Evolutionary conservation across 2,797 vertebrate species (phyloP).

Genomic region (Chloroceryle amazona): DNA sequence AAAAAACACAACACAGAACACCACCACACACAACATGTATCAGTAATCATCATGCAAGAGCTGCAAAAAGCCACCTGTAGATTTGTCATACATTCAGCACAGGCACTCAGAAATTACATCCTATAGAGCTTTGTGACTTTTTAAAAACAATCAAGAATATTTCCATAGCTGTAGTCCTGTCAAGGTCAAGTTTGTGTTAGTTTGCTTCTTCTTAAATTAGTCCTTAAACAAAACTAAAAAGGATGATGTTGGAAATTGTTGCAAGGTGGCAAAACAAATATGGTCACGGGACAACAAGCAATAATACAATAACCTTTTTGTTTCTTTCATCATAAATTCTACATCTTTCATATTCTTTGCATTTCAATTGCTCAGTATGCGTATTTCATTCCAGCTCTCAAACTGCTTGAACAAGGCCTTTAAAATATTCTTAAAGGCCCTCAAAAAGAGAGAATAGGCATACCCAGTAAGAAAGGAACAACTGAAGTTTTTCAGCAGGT

Average conservation of each 20-base stretch:
- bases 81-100: neutral
- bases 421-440: neutral
- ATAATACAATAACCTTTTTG: neutral
- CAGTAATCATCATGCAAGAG: neutral
- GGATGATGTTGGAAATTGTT: neutral
- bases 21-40: neutral
- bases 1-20: neutral
- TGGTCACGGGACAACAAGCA: neutral
- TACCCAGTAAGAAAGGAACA: neutral
- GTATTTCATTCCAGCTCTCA: neutral
- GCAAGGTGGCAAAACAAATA: neutral
- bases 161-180: neutral
- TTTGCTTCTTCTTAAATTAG: neutral
- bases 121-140: neutral
- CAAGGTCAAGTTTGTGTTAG: neutral
- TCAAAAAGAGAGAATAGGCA: neutral
- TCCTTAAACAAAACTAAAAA: neutral
- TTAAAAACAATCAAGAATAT: neutral
- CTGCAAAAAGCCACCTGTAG: neutral
- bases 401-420: neutral
- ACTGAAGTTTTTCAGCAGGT: neutral
- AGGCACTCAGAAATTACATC: neutral
- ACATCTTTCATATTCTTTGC: neutral
- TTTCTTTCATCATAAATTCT: neutral
- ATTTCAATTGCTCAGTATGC: neutral